Evolutionary conservation across 2,797 vertebrate species (phyloP).

Genomic region (Potorous gilbertii): DNA sequence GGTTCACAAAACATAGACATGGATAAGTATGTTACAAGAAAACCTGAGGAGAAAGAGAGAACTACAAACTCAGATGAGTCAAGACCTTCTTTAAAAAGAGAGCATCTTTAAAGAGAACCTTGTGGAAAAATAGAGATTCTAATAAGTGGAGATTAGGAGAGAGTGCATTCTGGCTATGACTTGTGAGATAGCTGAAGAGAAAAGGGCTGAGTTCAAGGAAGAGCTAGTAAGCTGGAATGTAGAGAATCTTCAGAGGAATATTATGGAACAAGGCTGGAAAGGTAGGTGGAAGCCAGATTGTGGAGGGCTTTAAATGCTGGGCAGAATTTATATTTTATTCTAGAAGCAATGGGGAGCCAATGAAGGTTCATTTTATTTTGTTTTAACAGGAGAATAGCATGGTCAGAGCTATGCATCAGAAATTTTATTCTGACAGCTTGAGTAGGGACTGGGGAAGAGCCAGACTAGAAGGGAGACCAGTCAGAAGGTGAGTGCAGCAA

Average conservation of each 20-base stretch:
- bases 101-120: background rate
- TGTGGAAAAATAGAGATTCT: background rate
- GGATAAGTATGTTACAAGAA: background rate
- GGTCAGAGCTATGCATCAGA: background rate
- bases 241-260: background rate
- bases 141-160: background rate
- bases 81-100: background rate
- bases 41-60: background rate
- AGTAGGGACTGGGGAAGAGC: background rate
- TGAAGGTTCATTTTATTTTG: background rate
- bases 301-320: background rate
- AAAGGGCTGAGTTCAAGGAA: background rate
- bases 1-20: background rate
- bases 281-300: background rate
- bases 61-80: background rate
- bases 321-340: background rate
- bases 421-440: background rate
- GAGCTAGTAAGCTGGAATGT: background rate
- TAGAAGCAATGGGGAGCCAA: background rate
- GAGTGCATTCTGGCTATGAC: background rate
- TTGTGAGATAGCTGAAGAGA: background rate
- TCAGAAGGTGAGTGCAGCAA: background rate
- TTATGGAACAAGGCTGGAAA: background rate
- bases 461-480: background rate
- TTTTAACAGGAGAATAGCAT: background rate